A percentile compares a stretch with the other conserved stretches of the same genome.
Evolutionary conservation across 2,113 vertebrate species (phyloP).

Genomic region (Psophia crepitans): DNA sequence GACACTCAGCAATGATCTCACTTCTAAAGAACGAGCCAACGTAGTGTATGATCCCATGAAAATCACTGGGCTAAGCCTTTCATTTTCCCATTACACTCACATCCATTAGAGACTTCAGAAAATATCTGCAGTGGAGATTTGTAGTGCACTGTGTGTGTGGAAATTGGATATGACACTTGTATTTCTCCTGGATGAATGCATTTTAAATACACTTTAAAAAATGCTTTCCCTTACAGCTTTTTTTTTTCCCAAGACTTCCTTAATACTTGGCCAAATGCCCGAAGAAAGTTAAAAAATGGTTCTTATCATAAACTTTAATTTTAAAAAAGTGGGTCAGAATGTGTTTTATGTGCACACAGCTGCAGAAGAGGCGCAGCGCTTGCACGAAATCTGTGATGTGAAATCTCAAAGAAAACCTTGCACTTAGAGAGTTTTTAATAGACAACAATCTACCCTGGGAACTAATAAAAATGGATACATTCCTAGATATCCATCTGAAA

Average conservation of each 20-base stretch:
- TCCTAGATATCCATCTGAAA: slow-evolving; percentile 37
- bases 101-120: slow-evolving; percentile 27
- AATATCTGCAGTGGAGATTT: not conserved
- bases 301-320: slow-evolving; percentile 9
- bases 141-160: not conserved
- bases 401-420: not conserved
- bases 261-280: slow-evolving; percentile 31
- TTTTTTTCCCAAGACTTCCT: not conserved
- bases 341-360: not conserved
- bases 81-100: slow-evolving; percentile 34
- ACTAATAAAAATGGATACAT: not conserved
- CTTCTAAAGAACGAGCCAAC: not conserved
- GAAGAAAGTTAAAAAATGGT: not conserved
- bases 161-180: slow-evolving; percentile 43
- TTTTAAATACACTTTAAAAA: slow-evolving; percentile 37
- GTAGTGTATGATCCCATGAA: slow-evolving; percentile 25
- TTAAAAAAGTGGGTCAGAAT: slow-evolving; percentile 5
- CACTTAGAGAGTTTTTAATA: not conserved
- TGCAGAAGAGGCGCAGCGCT: not conserved
- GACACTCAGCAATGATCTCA: not conserved
- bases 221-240: not conserved
- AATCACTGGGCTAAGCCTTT: slow-evolving; percentile 33
- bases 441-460: not conserved
- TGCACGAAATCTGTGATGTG: not conserved
- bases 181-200: slow-evolving; percentile 49